Base-by-base conservation (phyloP, 2,113 vertebrate species). In the Antigone vipio region DNA sequence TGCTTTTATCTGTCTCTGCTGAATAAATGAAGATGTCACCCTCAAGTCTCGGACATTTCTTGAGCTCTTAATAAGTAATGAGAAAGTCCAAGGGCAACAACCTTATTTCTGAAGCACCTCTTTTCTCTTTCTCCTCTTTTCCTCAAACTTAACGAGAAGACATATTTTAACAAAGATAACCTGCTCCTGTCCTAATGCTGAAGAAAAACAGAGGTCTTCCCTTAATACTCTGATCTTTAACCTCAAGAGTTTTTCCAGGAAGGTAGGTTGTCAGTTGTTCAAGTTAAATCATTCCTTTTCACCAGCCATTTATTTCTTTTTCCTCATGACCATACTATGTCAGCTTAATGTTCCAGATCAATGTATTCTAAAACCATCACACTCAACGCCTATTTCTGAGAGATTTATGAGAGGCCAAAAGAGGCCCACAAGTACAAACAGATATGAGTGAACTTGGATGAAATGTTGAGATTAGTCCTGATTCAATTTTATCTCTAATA, bases 51-150 rank as follows among this genome's bases (percentile, higher is more conserved):
- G 9, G 35, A 49, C 11, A 20, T 67, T 77, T 74, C 69, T 91
- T 78, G 56, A 89, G 69, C n/a, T 88, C 42, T 83, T 82, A 79
- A 89, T 77, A 92, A 59, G 74, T 89, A 91, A 87, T 77, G 35
- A 55, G 62, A 75, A 92, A 88, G 32, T 56, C 26, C 42, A 92
- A 92, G 71, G 52, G 78, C 66, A 88, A 53, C 38, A 72, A 30
- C 16, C 35, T 76, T 60, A 38, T 88, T 88, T 93, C 62, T 80
- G 63, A 85, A 77, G 23, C 74, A 53, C 32, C 9, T 71, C 67
- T 82, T 75, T 35, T 42, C 17, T 85, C 52, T 9, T 75, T 88
- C 42, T 85, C 19, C 10, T 74, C 9, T 92, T 93, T 81, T 77
- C n/a, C 38, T 74, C 60, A 81, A 81, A 58, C 45, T 27, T 69